Evolutionary conservation across 2,797 vertebrate genomes (phyloP).

Genomic region (Catostomus latipinnis): DNA sequence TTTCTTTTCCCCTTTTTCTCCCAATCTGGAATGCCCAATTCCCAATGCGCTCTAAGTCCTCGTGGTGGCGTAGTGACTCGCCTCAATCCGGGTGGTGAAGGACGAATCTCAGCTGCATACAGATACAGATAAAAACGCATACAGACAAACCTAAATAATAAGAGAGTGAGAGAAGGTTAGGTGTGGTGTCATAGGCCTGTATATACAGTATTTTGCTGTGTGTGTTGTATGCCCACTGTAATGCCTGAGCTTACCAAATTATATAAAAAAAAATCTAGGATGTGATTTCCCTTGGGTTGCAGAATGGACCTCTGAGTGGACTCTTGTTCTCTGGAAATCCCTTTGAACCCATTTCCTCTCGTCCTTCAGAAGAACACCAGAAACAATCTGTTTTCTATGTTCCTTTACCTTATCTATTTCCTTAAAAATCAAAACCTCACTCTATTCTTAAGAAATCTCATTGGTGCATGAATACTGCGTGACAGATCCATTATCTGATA

Average conservation of each 20-base stretch:
- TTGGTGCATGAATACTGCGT: not conserved
- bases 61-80: too few species aligned
- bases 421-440: not conserved
- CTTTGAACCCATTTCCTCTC: constrained; percentile 48
- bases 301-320: constrained; percentile 37
- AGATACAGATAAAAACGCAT: not conserved
- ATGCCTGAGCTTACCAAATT: constrained; percentile 10
- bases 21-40: too few species aligned
- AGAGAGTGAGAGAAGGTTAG: not conserved
- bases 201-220: not conserved
- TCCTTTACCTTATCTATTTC: not conserved
- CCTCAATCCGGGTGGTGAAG: too few species aligned
- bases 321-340: constrained; percentile 48
- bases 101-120: too few species aligned
- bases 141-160: not conserved
- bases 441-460: not conserved
- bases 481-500: not conserved
- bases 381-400: not conserved
- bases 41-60: too few species aligned
- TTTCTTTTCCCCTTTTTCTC: too few species aligned
- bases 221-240: constrained; percentile 9
- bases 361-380: constrained; percentile 35
- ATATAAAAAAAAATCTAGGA: constrained; percentile 47
- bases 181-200: not conserved
- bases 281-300: constrained; percentile 44